Evolutionary conservation across 2,113 vertebrate species (phyloP).

Genomic region (Myocastor coypus): DNA sequence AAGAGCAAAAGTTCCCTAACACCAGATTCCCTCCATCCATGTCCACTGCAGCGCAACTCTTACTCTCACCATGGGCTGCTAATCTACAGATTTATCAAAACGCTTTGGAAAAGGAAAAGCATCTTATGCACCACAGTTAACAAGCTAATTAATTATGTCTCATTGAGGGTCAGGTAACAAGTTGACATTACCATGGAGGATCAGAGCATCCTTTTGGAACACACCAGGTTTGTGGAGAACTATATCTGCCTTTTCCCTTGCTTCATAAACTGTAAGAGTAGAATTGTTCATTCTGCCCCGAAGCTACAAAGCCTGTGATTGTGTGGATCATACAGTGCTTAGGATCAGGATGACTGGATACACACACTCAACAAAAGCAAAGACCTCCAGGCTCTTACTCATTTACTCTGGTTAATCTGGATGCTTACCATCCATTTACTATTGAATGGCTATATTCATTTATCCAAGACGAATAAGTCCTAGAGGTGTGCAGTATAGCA

Average conservation of each 20-base stretch:
- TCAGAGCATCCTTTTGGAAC: background rate
- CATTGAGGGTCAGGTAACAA: accelerated
- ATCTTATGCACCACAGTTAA: background rate
- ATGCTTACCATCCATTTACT: background rate
- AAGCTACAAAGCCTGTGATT: background rate
- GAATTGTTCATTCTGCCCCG: background rate
- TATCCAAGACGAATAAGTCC: background rate
- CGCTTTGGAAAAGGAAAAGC: background rate
- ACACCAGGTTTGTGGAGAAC: background rate
- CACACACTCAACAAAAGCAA: background rate
- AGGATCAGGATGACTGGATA: background rate
- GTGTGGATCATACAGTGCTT: background rate
- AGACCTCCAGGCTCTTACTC: conserved; percentile 12
- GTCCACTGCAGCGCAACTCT: background rate
- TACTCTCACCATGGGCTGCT: background rate
- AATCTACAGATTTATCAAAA: background rate
- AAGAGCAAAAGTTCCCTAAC: background rate
- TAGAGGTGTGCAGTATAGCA: background rate
- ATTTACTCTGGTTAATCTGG: background rate
- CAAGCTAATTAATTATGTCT: background rate
- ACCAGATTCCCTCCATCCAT: background rate
- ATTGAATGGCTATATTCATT: background rate
- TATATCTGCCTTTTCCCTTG: background rate
- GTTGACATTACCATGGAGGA: background rate
- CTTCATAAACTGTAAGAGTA: background rate